phyloP scores from a whole-genome alignment of 2,113 vertebrate genomes.

The Charina bottae region DNA sequence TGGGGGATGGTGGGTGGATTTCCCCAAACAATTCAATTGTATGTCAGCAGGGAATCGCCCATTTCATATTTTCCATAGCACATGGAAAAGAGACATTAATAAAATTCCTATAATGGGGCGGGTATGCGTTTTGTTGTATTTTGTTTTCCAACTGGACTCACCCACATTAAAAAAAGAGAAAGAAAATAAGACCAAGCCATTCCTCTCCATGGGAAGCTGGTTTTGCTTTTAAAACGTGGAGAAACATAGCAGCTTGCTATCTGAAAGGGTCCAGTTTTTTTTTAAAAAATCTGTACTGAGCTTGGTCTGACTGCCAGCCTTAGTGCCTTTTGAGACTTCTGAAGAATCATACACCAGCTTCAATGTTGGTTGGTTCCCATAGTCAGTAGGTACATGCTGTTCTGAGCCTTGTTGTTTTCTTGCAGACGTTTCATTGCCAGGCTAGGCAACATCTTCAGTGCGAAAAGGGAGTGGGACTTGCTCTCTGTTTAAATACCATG shows the following conservation, averaged over 20 bases:
- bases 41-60: rapidly evolving
- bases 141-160: not conserved
- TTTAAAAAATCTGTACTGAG: not conserved
- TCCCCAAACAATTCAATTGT: rapidly evolving
- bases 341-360: no score
- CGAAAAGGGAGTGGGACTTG: no score
- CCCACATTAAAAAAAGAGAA: not conserved
- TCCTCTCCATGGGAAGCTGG: not conserved
- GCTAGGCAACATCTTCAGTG: no score
- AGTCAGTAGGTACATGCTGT: not conserved
- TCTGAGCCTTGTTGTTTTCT: no score
- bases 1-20: not conserved
- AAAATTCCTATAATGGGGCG: not conserved
- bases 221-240: not conserved
- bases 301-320: not conserved
- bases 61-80: conserved; percentile 22
- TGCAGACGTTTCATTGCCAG: no score
- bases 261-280: not conserved
- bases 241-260: not conserved
- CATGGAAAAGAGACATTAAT: conserved; percentile 24
- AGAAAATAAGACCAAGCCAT: not conserved
- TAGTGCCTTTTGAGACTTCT: no score
- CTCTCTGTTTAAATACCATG: no score
- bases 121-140: not conserved
- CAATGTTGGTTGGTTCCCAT: not conserved